Evolutionary conservation across 2,888 invertebrate species (phyloP), one percentile per base, ranked within the genome.

Genomic region (Limnephilus auricula): DNA sequence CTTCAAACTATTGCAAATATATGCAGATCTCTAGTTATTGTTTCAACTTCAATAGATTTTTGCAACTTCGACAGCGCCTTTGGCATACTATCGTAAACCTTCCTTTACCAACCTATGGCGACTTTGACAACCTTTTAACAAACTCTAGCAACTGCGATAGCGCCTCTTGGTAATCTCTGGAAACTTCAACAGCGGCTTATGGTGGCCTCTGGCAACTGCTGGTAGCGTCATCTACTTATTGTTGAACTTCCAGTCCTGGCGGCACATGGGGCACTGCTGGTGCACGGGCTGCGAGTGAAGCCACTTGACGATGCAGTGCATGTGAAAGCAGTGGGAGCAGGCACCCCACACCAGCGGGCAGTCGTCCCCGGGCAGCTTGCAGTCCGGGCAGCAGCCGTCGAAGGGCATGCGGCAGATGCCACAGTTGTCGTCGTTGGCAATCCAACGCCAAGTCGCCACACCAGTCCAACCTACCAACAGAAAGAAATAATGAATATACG

Each of bases 281-380:
- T 98, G 98, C 93, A 97, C 96, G 94, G 98, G 98, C 95, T 98
- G 98, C 31, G 99, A 98, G 94, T 99, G 99, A 89, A 99, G 96
- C 99, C 99, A 99, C 97, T 99, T 99, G 95, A 99, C 98, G 94
- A 99, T 99, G 96, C 99, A 99, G 95, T 99, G 99, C 95, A 99
- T 99, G 95, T 99, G 99, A 95, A 99, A 99, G 95, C 99, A 99
- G 96, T 99, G 99, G 13, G 99, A 98, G 95, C 99, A 99, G 94
- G 98, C 98, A 92, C 99, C 99, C 99, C 99, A 99, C 93, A 99
- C 99, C 94, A 99, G 95, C 25, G 99, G 99, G 94, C 99, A 99
- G 95, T 99, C 99, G 96, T 99, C 99, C 89, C 99, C 99, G 34
- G 99, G 99, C 93, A 99, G 96, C 95, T 99, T 99, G 95, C 99